Evolutionary conservation across 2,888 invertebrate genomes (phyloP), one percentile per base, ranked within the genome.

Genomic region (Mellilla xanthometata): DNA sequence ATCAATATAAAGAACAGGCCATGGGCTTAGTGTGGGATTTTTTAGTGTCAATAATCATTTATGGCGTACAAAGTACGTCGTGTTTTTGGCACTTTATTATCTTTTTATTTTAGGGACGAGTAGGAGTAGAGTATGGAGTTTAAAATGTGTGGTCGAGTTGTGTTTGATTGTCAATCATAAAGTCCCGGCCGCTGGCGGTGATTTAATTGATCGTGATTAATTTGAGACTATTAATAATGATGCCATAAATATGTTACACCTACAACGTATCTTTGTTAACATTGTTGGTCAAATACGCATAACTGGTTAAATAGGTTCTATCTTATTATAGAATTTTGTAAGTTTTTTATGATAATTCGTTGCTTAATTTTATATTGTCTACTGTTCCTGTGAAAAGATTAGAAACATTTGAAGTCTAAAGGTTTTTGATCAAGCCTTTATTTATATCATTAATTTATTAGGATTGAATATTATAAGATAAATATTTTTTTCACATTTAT

Each of bases 41-140:
- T 6, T 8, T 13, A 9, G 39, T 45, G 15, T 19, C 15, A 19
- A 19, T 19, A 40, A 40, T 35, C 27, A 22, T 40, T 32, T 46
- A 32, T 40, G 40, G 39, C 30, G 26, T 26, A 39, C 10, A 4
- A 19, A 19, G 15, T 19, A 19, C 15, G 10, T 35, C 9, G 26
- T 9, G 9, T 35, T 35, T 27, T 5, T 11, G 8, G 8, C 11
- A 33, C 2, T 11, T 7, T 19, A 19, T 19, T 19, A 19, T 19
- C 15, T 19, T 19, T 19, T 3, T 19, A 12, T 44, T 40, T 36
- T 29, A 12, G 32, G 28, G 36, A 10, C 10, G 15, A 13, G 46
- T 46, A 32, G 47, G 47, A 41, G 47, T 41, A 2, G 7, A 29
- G 12, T 41, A 41, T 47, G 47, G 47, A 13, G 23, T 38, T 41